A percentile compares a stretch with the other conserved stretches of the same genome.
Conservation (phyloP, 2,113 vertebrate genomes). For the Alligator sinensis region DNA sequence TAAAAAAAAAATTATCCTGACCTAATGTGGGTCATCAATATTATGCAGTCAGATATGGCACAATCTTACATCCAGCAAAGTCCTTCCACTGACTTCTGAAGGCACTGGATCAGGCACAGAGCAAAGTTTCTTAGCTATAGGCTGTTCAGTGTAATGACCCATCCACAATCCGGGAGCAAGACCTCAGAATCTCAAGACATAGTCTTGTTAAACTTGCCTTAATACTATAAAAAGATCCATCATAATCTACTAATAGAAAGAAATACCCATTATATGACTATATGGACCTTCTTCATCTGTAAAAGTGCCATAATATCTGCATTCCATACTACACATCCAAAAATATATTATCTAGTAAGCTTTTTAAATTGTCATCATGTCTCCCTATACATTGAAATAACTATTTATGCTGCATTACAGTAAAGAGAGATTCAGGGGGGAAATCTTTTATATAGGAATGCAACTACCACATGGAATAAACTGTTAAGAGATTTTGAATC, state of each 20-base stretch:
- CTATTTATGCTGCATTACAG: background rate
- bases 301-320: accelerated
- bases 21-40: constrained; percentile 22
- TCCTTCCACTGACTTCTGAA: background rate
- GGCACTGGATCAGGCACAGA: accelerated
- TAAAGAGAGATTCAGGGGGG: background rate
- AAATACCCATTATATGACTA: background rate
- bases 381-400: background rate
- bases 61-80: background rate
- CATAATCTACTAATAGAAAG: background rate
- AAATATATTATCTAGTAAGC: background rate
- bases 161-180: background rate
- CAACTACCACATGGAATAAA: background rate
- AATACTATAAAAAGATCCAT: background rate
- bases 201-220: accelerated
- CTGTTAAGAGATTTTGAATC: background rate
- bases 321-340: background rate
- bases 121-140: accelerated
- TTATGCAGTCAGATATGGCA: background rate
- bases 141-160: background rate
- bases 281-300: background rate
- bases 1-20: background rate
- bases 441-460: background rate
- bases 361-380: background rate
- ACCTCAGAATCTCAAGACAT: background rate